A percentile compares a stretch with the other conserved stretches of the same genome.
Evolutionary conservation across 2,888 invertebrate genomes (phyloP).

Genomic region (Watsonalla cultraria): DNA sequence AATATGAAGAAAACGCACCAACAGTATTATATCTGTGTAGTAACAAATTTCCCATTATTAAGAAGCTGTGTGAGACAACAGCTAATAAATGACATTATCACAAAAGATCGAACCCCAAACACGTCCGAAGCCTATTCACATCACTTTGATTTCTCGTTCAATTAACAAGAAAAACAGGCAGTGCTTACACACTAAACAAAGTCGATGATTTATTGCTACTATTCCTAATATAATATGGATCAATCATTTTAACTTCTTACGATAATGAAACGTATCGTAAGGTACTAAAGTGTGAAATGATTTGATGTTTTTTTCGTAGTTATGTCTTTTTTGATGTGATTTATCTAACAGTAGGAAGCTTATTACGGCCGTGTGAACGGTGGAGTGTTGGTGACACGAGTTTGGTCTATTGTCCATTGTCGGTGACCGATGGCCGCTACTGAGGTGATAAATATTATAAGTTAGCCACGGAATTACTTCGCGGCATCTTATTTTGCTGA

Average conservation of each 20-base stretch:
- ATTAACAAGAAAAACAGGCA: conserved; percentile 72
- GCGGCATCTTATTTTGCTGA: conserved; percentile 5
- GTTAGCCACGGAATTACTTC: conserved; percentile 16
- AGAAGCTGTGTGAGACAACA: not conserved
- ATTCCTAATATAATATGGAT: conserved; percentile 30
- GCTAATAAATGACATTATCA: not conserved
- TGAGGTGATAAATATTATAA: conserved; percentile 31
- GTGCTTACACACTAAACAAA: conserved; percentile 51
- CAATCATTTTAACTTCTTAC: conserved; percentile 2
- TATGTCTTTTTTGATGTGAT: conserved; percentile 5
- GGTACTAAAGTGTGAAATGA: not conserved
- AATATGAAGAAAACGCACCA: too few relatives aligned
- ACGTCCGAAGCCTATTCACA: conserved; percentile 7
- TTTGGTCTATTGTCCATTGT: conserved; percentile 19
- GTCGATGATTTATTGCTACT: conserved; percentile 64
- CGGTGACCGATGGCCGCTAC: conserved; percentile 38
- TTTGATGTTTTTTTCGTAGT: not conserved
- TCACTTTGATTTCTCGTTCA: conserved; percentile 65
- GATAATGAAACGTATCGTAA: not conserved
- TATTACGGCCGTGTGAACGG: conserved; percentile 47
- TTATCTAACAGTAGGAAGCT: conserved; percentile 39
- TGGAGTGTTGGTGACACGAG: conserved; percentile 39
- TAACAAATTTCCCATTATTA: too few relatives aligned
- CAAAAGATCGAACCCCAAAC: not conserved
- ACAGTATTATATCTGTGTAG: too few relatives aligned